phyloP scores from a whole-genome alignment of 2,888 invertebrate genomes.

The Erebia ligea region DNA sequence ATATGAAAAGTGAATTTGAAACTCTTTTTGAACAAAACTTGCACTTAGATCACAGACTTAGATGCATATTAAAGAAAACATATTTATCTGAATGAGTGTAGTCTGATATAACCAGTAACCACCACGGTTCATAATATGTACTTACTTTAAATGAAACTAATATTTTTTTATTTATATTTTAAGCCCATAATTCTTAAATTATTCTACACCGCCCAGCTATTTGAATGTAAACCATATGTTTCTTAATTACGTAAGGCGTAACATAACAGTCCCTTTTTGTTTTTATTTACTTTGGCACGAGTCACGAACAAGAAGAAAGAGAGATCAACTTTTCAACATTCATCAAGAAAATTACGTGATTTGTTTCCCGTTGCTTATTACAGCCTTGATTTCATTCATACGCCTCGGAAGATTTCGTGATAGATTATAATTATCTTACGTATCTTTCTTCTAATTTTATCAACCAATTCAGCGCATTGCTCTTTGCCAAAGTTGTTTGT shows the following conservation, averaged over 20 bases:
- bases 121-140: background rate
- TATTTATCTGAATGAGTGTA: too few relatives aligned
- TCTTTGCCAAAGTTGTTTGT: too few relatives aligned
- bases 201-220: constrained; percentile 40
- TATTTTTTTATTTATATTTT: constrained; percentile 16
- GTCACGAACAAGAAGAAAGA: constrained; percentile 38
- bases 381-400: constrained; percentile 14
- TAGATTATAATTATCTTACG: constrained; percentile 1
- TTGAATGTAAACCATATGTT: constrained; percentile 49
- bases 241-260: constrained; percentile 51
- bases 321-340: constrained; percentile 44
- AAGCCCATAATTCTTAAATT: constrained; percentile 31
- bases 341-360: constrained; percentile 37
- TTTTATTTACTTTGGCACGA: constrained; percentile 56
- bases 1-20: background rate
- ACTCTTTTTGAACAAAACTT: background rate
- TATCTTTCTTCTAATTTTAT: background rate
- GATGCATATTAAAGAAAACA: background rate
- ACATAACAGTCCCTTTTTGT: constrained; percentile 48
- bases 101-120: too few relatives aligned
- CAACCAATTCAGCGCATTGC: background rate
- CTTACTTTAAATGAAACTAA: background rate
- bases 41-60: too few relatives aligned
- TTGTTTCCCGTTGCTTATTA: constrained; percentile 27
- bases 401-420: background rate